A percentile compares a stretch with the other conserved stretches of the same genome.
Evolutionary conservation across 2,888 invertebrate genomes (phyloP).

Genomic region (Macrosiphum euphorbiae): DNA sequence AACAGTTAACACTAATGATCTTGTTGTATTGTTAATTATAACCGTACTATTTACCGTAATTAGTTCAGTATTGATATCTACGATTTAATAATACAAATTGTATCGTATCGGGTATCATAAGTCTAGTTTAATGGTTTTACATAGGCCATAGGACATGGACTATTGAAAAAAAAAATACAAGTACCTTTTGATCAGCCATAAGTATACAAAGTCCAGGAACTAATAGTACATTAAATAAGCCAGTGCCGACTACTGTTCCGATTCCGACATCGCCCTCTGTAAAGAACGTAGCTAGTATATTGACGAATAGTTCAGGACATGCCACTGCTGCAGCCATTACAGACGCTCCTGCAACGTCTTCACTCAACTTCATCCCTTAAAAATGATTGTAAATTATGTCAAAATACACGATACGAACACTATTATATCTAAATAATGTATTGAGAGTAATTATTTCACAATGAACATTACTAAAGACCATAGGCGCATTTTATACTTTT

Average conservation of each 20-base stretch:
- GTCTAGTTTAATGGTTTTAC: conserved; percentile 69
- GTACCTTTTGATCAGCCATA: conserved; percentile 71
- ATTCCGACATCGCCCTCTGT: conserved; percentile 83
- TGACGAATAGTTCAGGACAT: conserved; percentile 88
- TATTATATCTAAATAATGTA: neutral
- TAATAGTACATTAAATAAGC: conserved; percentile 83
- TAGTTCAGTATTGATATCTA: neutral
- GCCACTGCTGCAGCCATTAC: conserved; percentile 93
- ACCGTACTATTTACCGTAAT: neutral
- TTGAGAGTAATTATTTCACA: neutral
- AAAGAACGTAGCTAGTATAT: conserved; percentile 84
- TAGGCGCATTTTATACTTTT: too few relatives aligned
- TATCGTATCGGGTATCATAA: neutral
- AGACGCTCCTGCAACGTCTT: conserved; percentile 89
- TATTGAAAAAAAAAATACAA: conserved; percentile 68
- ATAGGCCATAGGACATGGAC: conserved; percentile 71
- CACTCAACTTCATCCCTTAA: conserved; percentile 76
- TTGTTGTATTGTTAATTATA: neutral
- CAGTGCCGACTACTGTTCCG: conserved; percentile 83
- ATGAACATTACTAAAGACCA: neutral
- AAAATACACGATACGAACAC: neutral
- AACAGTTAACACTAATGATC: neutral
- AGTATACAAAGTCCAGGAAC: conserved; percentile 83
- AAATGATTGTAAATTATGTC: neutral
- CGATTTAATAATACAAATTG: neutral